phyloP scores from a whole-genome alignment of 2,797 vertebrate genomes.

The Simalia tracyae region DNA sequence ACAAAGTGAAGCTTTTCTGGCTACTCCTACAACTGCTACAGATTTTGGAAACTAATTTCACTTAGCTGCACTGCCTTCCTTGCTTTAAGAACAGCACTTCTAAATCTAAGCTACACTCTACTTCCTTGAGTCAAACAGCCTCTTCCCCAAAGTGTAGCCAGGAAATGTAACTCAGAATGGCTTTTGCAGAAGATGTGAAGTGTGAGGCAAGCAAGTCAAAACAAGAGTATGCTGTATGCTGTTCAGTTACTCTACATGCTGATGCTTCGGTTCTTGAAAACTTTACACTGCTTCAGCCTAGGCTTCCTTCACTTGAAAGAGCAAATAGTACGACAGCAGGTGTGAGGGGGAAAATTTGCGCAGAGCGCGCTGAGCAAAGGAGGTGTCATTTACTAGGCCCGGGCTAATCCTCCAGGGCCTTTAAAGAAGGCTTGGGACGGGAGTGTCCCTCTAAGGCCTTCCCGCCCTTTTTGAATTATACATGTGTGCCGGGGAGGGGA shows the following conservation, averaged over 20 bases:
- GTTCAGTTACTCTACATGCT: not conserved
- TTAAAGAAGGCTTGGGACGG: not conserved
- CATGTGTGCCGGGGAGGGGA: not conserved
- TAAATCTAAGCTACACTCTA: not conserved
- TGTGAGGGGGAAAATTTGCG: not conserved
- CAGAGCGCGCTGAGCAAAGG: too few species aligned
- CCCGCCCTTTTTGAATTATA: not conserved
- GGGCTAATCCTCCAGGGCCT: not conserved
- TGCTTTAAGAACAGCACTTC: not conserved
- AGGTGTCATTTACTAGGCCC: not conserved
- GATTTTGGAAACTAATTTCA: not conserved
- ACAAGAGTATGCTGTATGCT: not conserved
- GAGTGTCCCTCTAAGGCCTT: not conserved
- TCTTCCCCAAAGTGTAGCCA: not conserved
- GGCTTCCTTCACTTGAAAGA: not conserved
- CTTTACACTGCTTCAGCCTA: not conserved
- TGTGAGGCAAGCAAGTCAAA: not conserved
- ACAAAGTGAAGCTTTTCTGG: not conserved
- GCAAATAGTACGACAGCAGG: not conserved
- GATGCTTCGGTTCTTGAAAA: not conserved
- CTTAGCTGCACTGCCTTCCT: not conserved
- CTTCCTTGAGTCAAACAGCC: not conserved
- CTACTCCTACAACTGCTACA: not conserved
- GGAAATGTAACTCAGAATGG: not conserved
- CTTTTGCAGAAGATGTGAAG: not conserved